These are phyloP conservation scores for Ursus arctos DNA, from an alignment of 2,113 vertebrate genomes.

Conservation along the genomic window DNA sequence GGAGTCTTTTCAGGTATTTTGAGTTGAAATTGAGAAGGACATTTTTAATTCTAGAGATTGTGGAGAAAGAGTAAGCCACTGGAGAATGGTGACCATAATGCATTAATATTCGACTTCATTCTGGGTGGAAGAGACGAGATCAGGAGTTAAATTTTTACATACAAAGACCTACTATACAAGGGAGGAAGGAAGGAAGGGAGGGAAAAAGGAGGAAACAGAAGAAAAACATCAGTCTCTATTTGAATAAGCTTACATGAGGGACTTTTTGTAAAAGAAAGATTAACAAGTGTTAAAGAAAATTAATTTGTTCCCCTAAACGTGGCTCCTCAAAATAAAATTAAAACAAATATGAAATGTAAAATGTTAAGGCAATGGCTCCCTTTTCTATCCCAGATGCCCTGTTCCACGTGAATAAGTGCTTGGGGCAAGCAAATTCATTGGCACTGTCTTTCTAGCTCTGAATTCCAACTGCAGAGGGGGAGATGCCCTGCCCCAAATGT, in stretches of 20 bases:
- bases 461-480: neutral
- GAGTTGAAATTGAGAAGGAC: constrained; percentile 74
- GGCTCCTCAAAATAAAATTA: constrained; percentile 30
- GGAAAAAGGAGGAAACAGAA: neutral
- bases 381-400: neutral
- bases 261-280: neutral
- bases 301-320: neutral
- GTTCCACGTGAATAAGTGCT: neutral
- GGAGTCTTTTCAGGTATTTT: constrained; percentile 78
- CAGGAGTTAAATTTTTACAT: constrained; percentile 37
- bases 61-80: constrained; percentile 16
- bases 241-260: neutral
- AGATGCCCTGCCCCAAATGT: neutral
- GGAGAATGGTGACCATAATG: constrained; percentile 44
- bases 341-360: neutral
- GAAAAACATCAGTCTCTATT: neutral
- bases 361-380: neutral
- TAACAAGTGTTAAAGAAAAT: neutral
- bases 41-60: constrained; percentile 75
- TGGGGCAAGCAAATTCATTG: neutral
- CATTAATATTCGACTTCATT: constrained; percentile 54
- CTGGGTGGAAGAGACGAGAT: neutral
- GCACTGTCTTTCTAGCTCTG: neutral
- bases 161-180: neutral
- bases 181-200: neutral